Evolutionary conservation across 2,113 vertebrate genomes (phyloP).

Genomic region (Osmerus eperlanus): DNA sequence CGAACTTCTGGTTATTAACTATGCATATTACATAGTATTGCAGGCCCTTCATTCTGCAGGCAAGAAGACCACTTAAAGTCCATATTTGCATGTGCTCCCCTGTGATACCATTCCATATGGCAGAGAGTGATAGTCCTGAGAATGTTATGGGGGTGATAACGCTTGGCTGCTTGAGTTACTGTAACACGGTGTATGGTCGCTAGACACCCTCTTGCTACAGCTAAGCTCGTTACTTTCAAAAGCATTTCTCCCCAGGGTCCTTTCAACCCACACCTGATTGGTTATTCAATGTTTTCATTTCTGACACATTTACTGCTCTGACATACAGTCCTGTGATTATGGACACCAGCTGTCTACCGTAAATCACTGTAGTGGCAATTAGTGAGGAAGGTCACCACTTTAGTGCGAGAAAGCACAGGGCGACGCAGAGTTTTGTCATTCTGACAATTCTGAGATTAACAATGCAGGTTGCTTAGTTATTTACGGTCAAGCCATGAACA

Average conservation of each 20-base stretch:
- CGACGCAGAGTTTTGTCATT: slow-evolving; percentile 38
- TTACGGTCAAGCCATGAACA: slow-evolving; percentile 20
- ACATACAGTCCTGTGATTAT: slow-evolving; percentile 48
- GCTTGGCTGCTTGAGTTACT: slow-evolving; percentile 30
- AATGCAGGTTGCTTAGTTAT: slow-evolving; percentile 35
- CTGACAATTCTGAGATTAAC: slow-evolving; percentile 38
- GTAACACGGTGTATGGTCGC: slow-evolving; percentile 23
- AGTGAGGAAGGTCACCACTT: slow-evolving; percentile 56
- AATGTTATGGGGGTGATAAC: slow-evolving; percentile 39
- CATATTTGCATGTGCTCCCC: slow-evolving; percentile 47
- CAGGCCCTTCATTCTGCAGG: too few species aligned
- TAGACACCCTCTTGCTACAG: slow-evolving; percentile 40
- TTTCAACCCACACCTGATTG: slow-evolving; percentile 46
- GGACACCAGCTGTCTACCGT: slow-evolving; percentile 42
- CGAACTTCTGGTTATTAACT: too few species aligned
- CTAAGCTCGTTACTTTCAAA: slow-evolving; percentile 54
- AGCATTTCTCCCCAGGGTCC: slow-evolving; percentile 46
- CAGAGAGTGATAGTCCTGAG: slow-evolving; percentile 39
- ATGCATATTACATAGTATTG: too few species aligned
- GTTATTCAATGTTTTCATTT: slow-evolving; percentile 46
- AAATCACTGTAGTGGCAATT: slow-evolving; percentile 61
- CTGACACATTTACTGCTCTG: slow-evolving; percentile 54
- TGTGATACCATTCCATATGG: slow-evolving; percentile 34
- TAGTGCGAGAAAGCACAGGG: slow-evolving; percentile 35
- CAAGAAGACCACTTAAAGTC: slow-evolving; percentile 37